These are phyloP conservation scores for Amazona finschi DNA, from an alignment of 2,797 vertebrate species.

Conservation along the genomic window DNA sequence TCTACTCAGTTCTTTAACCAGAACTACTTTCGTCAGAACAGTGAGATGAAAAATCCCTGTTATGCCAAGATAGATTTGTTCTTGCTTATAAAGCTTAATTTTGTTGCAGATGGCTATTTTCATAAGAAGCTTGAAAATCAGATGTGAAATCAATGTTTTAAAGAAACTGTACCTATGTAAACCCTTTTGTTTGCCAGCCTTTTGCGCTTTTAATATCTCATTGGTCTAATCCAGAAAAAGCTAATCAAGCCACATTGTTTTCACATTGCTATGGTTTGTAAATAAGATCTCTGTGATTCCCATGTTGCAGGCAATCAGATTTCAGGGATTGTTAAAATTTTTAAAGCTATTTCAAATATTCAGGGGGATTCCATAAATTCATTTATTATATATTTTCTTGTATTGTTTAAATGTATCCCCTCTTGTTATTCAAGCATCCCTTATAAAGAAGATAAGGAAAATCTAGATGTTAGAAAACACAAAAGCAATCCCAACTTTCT, in stretches of 20 bases:
- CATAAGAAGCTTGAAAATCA: neutral
- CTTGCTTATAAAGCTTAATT: neutral
- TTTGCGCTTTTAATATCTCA: neutral
- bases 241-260: neutral
- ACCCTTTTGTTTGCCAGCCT: neutral
- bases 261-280: neutral
- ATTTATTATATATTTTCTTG: neutral
- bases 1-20: neutral
- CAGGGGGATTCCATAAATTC: neutral
- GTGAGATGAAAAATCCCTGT: neutral
- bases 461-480: neutral
- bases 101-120: neutral
- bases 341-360: neutral
- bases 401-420: neutral
- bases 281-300: neutral
- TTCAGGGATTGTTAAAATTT: neutral
- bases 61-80: neutral
- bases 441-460: neutral
- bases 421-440: neutral
- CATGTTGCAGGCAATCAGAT: neutral
- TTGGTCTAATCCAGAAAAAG: neutral
- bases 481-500: neutral
- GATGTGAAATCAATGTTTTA: neutral
- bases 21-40: neutral
- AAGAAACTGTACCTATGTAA: neutral